Base-by-base conservation (phyloP, 2,113 vertebrate genomes). In the Channa maculata region DNA sequence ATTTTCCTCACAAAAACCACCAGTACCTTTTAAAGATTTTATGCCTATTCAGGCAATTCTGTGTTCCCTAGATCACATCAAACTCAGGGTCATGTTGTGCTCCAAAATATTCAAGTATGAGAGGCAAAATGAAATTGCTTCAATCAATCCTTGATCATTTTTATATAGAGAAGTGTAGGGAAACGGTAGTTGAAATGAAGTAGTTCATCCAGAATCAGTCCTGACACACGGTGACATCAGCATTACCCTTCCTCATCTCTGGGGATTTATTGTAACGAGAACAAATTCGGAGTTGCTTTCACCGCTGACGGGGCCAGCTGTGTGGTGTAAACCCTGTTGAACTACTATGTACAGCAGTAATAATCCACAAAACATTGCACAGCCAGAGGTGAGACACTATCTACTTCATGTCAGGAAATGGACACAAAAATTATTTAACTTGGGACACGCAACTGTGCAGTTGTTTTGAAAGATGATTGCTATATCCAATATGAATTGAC, bases 391-490 rank as follows among this genome's bases (percentile, higher is more conserved):
- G 72, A 69, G 80, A 84, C 74, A 75, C 49, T 54, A 70, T 83
- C 61, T 60, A 52, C 65, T 66, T 75, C 73, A 48, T 44, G 41
- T 34, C 49, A 80, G 45, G 62, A 84, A 70, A 87, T 80, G 69
- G 81, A 64, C 82, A 75, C 54, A 15, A 8, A 83, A 77, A 72
- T 4, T 45, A 53, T 81, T 81, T 80, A 77, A 83, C 64, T 82
- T 61, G 39, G 63, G 67, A 77, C 82, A 65, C 88, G 80, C 89
- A 84, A 77, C 68, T 64, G 67, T 83, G 68, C 45, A 61, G 61
- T 66, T 67, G 61, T 80, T 70, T 48, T 64, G 82, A 74, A 63
- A 50, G 66, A 76, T 67, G 66, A 73, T 60, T 8, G 24, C 73
- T 7, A 43, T 76, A 34, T 69, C 43, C 2, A 55, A 72, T 46